Percentiles rank a stretch among this genome's conserved stretches.
Conservation (phyloP, 2,888 invertebrate species). For the Pelosia muscerda region DNA sequence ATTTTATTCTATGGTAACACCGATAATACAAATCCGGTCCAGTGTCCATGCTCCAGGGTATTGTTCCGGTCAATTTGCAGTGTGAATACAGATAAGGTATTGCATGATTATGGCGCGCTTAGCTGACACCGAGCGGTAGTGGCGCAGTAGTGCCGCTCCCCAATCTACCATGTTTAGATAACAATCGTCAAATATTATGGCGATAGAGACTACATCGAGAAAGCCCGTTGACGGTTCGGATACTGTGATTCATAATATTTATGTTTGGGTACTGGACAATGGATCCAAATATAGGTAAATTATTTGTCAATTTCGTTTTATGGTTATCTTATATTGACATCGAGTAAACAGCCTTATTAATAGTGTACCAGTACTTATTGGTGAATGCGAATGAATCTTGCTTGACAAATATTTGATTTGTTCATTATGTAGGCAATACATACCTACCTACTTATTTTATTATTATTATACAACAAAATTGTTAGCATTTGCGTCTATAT, state of each 20-base stretch:
- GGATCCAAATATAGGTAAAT: conserved; percentile 17
- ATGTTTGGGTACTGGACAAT: conserved; percentile 20
- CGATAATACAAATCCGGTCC: conserved; percentile 24
- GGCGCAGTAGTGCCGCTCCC: conserved; percentile 35
- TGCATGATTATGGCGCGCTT: conserved; percentile 46
- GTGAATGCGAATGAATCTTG: background rate
- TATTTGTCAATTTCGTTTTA: conserved; percentile 41
- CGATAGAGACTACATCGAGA: conserved; percentile 28
- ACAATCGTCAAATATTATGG: conserved; percentile 47
- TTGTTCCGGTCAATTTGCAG: conserved; percentile 55
- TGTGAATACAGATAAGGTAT: conserved; percentile 54
- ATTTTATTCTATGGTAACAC: too few species aligned
- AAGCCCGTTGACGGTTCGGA: conserved; percentile 24
- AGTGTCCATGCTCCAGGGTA: conserved; percentile 16
- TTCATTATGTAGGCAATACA: background rate
- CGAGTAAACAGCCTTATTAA: background rate
- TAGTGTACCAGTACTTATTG: background rate
- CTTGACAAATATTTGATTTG: background rate
- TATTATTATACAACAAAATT: background rate
- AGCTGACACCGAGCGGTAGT: conserved; percentile 24
- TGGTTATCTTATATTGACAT: conserved; percentile 22
- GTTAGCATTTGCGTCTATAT: too few species aligned
- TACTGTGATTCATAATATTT: conserved; percentile 40
- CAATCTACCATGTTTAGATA: conserved; percentile 37
- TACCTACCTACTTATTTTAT: background rate